Evolutionary conservation across 2,888 invertebrate genomes (phyloP).

Genomic region (Venustoraphidia nigricollis): DNA sequence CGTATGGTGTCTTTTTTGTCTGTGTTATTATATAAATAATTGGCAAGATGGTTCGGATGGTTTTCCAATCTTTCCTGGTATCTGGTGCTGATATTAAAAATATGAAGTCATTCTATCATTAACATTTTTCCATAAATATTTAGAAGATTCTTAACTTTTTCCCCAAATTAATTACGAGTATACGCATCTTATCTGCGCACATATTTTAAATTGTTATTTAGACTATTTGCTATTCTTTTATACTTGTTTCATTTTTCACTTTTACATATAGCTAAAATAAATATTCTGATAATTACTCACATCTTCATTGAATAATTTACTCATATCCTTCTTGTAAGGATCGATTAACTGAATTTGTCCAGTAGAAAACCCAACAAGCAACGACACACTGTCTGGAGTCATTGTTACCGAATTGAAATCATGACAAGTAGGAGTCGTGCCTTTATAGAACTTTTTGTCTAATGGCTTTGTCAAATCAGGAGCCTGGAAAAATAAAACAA

Average conservation of each 20-base stretch:
- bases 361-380: slow-evolving; percentile 94
- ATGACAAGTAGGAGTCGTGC: slow-evolving; percentile 97
- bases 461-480: slow-evolving; percentile 92
- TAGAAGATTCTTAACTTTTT: neutral
- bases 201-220: neutral
- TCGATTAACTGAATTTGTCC: slow-evolving; percentile 97
- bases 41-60: too few relatives aligned
- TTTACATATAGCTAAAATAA: neutral
- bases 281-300: slow-evolving; percentile 32
- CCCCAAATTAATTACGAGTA: neutral
- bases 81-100: too few relatives aligned
- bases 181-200: too few relatives aligned
- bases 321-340: slow-evolving; percentile 89
- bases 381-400: slow-evolving; percentile 67
- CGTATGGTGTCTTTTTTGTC: too few relatives aligned
- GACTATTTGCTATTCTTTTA: slow-evolving; percentile 12
- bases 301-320: slow-evolving; percentile 97
- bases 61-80: too few relatives aligned
- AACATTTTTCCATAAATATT: too few relatives aligned
- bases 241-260: slow-evolving; percentile 17
- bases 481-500: slow-evolving; percentile 41
- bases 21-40: too few relatives aligned
- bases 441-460: slow-evolving; percentile 97
- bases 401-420: slow-evolving; percentile 85
- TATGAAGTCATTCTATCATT: too few relatives aligned